Base-by-base conservation (phyloP, 2,888 invertebrate species). In the Tuberolachnus salignus region DNA sequence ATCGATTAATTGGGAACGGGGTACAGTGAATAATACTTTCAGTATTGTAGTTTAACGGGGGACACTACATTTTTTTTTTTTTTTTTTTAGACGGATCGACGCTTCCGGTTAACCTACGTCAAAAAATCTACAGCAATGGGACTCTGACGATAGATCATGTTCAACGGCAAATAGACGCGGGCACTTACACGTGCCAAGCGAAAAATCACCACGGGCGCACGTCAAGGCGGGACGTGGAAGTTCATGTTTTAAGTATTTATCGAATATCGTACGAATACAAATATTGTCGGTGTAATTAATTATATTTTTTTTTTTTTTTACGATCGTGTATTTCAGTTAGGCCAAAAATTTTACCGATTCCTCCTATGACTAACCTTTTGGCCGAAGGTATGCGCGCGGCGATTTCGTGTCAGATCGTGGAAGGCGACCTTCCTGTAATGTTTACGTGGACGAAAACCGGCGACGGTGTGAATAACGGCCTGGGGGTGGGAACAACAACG, bases 381-480 rank as follows among this genome's bases (percentile, higher is more conserved):
- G 88, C 92, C 59, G 94, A 94, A 87, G 94, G 94, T 80, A 92
- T 94, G 90, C 88, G 95, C 83, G 94, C 94, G 49, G 94, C 94
- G 81, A 94, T 95, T 85, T 92, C 94, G 83, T 95, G 95, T 86
- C 93, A 94, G 87, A 93, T 95, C 85, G 89, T 94, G 85, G 94
- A 95, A 87, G 95, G 97, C 26, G 96, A 97, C 87, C 89, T 94
- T 83, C 97, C 97, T 67, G 92, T 97, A 83, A 92, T 92, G 83
- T 94, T 97, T 87, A 90, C 92, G 74, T 97, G 96, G 96, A 93
- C 94, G 84, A 92, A 95, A 86, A 93, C 96, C 85, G 93, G 92
- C 66, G 89, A 90, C 82, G 89, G 89, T 83, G 89, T 90, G 9
- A 90, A 90, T 71, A 66, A 66, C 23, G 80, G 23, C 1, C 81